Evolutionary conservation across 2,797 vertebrate species (phyloP).

Genomic region (Chelon auratus): DNA sequence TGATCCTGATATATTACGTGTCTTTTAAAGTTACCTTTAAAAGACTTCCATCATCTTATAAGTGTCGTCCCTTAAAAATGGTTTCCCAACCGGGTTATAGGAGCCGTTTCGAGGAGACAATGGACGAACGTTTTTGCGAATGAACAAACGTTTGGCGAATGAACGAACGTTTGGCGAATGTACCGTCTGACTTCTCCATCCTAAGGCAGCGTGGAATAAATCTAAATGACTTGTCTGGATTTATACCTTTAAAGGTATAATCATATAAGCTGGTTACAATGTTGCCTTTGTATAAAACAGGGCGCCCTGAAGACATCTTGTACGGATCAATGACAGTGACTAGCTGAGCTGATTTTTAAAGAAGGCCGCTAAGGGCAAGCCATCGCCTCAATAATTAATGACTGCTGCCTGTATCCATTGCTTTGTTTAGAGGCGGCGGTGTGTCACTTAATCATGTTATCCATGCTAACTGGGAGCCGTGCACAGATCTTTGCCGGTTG

Average conservation of each 20-base stretch:
- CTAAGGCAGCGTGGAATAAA: not conserved
- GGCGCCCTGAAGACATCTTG: not conserved
- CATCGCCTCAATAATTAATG: conserved; percentile 28
- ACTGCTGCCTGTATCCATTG: conserved; percentile 2
- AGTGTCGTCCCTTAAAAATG: too few species aligned
- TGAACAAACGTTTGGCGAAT: not conserved
- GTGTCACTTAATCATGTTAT: conserved; percentile 14
- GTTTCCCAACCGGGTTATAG: not conserved
- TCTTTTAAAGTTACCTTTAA: not conserved
- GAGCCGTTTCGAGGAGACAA: not conserved
- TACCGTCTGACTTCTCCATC: not conserved
- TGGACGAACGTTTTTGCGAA: not conserved
- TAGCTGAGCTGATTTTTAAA: conserved; percentile 25
- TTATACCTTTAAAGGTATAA: not conserved
- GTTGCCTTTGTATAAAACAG: not conserved
- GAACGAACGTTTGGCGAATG: not conserved
- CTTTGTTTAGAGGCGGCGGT: conserved; percentile 17
- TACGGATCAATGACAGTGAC: not conserved
- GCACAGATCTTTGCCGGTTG: not conserved
- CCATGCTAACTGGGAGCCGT: not conserved
- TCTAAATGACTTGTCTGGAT: not conserved
- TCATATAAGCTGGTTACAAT: not conserved
- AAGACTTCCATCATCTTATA: too few species aligned
- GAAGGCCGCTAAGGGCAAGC: conserved; percentile 10
- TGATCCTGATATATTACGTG: not conserved